Conservation (phyloP, 2,113 vertebrate species). For the Plotosus lineatus region DNA sequence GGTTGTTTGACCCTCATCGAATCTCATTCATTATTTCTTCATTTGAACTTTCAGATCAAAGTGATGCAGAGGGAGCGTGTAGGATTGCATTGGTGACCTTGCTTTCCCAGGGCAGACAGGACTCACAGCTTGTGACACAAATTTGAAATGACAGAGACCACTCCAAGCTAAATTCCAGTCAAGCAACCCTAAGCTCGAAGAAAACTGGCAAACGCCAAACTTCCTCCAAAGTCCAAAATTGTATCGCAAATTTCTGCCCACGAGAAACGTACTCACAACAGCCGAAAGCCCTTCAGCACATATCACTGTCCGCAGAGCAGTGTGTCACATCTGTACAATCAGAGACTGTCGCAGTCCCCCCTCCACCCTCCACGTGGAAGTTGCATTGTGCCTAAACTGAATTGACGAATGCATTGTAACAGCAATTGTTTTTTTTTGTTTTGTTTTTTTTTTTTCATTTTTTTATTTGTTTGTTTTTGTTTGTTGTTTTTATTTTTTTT, state of each 20-base stretch:
- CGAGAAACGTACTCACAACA: constrained; percentile 60
- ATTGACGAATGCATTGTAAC: constrained; percentile 99
- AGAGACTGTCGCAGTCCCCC: constrained; percentile 92
- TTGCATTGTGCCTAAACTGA: constrained; percentile 99
- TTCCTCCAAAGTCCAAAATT: constrained; percentile 75
- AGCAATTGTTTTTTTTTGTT: constrained; percentile 75
- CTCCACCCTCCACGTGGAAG: constrained; percentile 83
- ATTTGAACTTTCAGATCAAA: constrained; percentile 64
- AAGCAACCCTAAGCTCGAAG: constrained; percentile 84
- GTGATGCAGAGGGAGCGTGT: constrained; percentile 80
- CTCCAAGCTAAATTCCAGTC: constrained; percentile 84
- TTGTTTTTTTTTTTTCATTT: constrained; percentile 52
- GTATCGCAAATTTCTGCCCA: constrained; percentile 81
- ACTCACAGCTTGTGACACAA: constrained; percentile 85
- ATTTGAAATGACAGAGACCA: constrained; percentile 85
- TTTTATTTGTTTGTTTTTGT: constrained; percentile 36
- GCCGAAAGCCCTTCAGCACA: constrained; percentile 71
- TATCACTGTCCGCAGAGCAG: constrained; percentile 83
- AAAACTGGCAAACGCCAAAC: constrained; percentile 69
- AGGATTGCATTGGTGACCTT: constrained; percentile 85
- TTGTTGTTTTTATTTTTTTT: constrained; percentile 53
- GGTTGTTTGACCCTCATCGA: neutral
- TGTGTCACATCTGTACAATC: constrained; percentile 96
- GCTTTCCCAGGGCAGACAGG: constrained; percentile 89
- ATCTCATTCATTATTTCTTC: constrained; percentile 28